Evolutionary conservation across 2,888 invertebrate species (phyloP), one percentile per base, ranked within the genome.

Genomic region (Synergus japonicus): DNA sequence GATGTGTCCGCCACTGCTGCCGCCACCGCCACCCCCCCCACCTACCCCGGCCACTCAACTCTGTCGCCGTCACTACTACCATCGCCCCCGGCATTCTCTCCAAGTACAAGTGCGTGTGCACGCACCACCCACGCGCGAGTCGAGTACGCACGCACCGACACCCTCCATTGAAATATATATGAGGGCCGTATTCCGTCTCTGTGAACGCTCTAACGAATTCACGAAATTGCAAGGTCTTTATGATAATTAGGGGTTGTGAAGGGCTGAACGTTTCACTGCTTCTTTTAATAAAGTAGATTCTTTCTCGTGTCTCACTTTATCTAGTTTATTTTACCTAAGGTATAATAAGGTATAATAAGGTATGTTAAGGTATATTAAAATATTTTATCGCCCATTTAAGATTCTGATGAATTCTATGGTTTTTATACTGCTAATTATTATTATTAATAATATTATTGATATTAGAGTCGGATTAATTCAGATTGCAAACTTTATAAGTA

Each of bases 1-100:
- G 91, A 91, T 91, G 91, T 89, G 91, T 91, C 90, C 90, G 89
- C 90, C 87, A 87, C 89, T 87, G 88, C 87, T 84, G 85, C 88
- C 87, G 85, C 87, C 86, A 78, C 86, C 83, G 78, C 86, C 83
- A 78, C 79, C 65, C 77, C 29, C 81, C 64, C 64, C 86, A 83
- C 77, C 80, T 60, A 76, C 49, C 78, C 67, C 78, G 80, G 80
- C 76, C 67, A 65, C 22, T 9, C 13, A 22, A 18, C 77, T 63
- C 64, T 64, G 63, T 73, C 73, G 69, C 49, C 73, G 76, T 77
- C 79, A 81, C 79, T 78, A 79, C 83, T 81, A 83, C 80, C 82
- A 80, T 83, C 78, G 81, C 81, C 82, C 81, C 46, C 63, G 65
- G 43, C 76, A 76, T 65, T 65, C 76, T 58, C 54, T 46, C 8